Evolutionary conservation across 1,140 invertebrate genomes (phyloP), one percentile per base, ranked within the genome.

Genomic region (Dysdera silvatica): DNA sequence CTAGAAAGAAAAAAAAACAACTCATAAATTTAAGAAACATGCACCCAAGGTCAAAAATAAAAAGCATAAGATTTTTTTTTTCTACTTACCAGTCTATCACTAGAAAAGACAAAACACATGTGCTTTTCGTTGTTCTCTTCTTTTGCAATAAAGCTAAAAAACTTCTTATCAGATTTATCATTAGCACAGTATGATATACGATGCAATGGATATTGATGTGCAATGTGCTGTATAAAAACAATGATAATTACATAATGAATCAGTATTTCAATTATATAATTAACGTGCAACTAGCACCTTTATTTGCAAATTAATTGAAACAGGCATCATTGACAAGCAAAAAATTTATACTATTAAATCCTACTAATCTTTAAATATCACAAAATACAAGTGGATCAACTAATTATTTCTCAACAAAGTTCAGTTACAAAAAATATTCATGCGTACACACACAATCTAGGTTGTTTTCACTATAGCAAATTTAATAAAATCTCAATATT

Each of bases 141-240:
- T 80, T 96, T 97, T 32, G 92, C 94, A 70, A 98, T 96, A 75
- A 98, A 98, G 71, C 86, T 88, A 78, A 98, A 96, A 79, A 95
- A 96, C 69, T 91, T 90, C 73, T 96, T 97, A 57, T 95, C 93
- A 40, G 91, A 90, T 76, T 97, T 97, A 75, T 98, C 95, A 75
- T 97, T 94, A 6, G 95, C 94, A 79, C 95, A 97, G 77, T 97
- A 98, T 0, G 92, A 96, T 77, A 98, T 97, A 75, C 92, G 84
- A 76, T 98, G 93, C n/a, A 98, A 77, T 0, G 94, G 93, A 76
- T 95, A 97, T 75, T 96, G 92, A 76, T 95, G 88, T 72, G 93
- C 79, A 48, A 95, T 91, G 72, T 80, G 78, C 83, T 84, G 75
- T 31, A 77, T 75, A 68, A 62, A 18, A 65, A 71, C 72, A 45